Base-by-base conservation (phyloP, 2,888 invertebrate species). In the Atrina japonica region DNA sequence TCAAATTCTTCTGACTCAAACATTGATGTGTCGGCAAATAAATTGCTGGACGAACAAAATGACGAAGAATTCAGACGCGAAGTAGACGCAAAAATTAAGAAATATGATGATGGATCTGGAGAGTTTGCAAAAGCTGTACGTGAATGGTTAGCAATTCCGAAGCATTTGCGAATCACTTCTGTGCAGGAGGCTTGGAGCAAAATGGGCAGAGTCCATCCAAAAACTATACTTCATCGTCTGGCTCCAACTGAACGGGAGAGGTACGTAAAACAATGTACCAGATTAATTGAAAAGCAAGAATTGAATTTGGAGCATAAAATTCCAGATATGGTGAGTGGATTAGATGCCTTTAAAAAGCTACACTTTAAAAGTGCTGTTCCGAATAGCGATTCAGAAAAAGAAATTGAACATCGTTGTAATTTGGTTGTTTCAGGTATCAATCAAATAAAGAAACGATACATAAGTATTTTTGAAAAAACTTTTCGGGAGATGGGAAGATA, bases 231-330 rank as follows among this genome's bases (percentile, higher is more conserved):
- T 35, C 25, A 61, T 7, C 18, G 61, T 6, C 43, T 61, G 30
- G 47, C 61, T 14, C 61, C 61, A 2, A 61, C 61, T 6, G 61
- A 61, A 49, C 41, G 61, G 16, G 49, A 61, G 35, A 49, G 27
- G 30, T 61, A 49, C 49, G 30, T 49, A 14, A 49, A 61, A 18
- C 56, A 56, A 23, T 35, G 40, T 23, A 35, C 40, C 30, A 27
- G 21, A 40, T 40, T 56, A 21, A 40, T 56, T 40, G 56, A 56
- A 21, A 56, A 40, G 40, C 35, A 23, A 3, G 56, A 56, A 40
- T 7, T 56, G 18, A 40, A 35, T n/a, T 11, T 11, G 11, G 35
- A 7, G 35, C 5, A 35, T 11, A 35, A 35, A 35, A 35, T 35
- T 35, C 11, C 35, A 7, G 35, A 35, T 11, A 35, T 35, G 35